Conservation (phyloP, 2,113 vertebrate species). For the Psilopsiagon aymara region DNA sequence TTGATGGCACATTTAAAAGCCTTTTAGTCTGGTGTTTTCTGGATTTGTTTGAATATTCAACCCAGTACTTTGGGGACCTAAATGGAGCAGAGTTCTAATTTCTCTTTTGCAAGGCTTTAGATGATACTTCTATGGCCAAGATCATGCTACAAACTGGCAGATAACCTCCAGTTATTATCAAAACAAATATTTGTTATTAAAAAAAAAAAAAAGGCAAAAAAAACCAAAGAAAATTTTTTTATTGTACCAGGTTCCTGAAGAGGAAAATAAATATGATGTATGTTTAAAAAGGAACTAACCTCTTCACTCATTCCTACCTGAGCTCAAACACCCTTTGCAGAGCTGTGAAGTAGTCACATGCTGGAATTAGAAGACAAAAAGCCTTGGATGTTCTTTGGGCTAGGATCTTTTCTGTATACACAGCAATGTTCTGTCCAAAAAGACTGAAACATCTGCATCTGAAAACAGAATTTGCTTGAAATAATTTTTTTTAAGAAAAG, state of each 20-base stretch:
- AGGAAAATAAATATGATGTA: background rate
- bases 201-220: background rate
- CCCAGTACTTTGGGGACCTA: background rate
- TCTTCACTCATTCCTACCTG: background rate
- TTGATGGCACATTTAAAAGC: background rate
- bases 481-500: background rate
- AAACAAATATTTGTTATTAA: background rate
- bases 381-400: background rate
- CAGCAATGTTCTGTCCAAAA: background rate
- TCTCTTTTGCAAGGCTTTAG: background rate
- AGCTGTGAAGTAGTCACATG: background rate
- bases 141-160: background rate
- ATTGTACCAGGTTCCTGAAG: background rate
- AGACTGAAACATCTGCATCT: background rate
- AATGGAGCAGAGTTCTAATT: background rate
- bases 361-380: background rate
- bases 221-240: background rate
- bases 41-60: background rate
- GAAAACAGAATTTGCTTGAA: background rate
- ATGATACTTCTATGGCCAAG: background rate
- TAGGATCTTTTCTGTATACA: background rate
- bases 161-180: constrained; percentile 1
- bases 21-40: background rate
- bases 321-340: background rate
- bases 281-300: background rate